Base-by-base conservation (phyloP, 2,113 vertebrate species). In the Phasianus colchicus region DNA sequence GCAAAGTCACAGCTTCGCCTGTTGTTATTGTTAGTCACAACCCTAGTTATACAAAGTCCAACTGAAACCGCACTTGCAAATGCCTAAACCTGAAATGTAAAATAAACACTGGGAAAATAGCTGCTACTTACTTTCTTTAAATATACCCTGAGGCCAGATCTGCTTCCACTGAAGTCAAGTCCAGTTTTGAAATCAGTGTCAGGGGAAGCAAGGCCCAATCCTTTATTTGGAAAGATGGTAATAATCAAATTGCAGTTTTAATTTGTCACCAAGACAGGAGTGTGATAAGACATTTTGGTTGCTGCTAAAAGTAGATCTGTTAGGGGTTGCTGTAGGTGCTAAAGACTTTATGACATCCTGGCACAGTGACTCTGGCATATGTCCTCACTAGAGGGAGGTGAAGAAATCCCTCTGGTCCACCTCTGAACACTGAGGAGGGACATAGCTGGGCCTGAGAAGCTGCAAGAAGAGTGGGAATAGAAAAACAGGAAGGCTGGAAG, bases 21-120 rank as follows among this genome's bases (percentile, higher is more conserved):
- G 90, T 89, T 91, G 74, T 92, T 92, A 48, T 17, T 90, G 77
- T 96, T 92, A 94, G 80, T 89, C 93, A 95, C 69, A 88, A 10
- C 34, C 42, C 48, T 80, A 75, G 73, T 57, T 86, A 91, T 17
- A 83, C 94, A 92, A 95, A 92, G 91, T 83, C 89, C 93, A 88
- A 45, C 43, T 87, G 76, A 95, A 94, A 95, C 79, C 79, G 75
- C 69, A 8, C 82, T 89, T 86, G 57, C 52, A 83, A 93, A 95
- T 91, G 76, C 55, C 72, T 89, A 72, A 71, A 95, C 94, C 96
- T 95, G 95, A 93, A 94, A 91, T 58, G 40, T 94, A 88, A 95
- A 95, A 91, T 75, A 95, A 95, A 94, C 93, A 93, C 50, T 38
- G 63, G 58, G 73, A 81, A 95, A 95, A 95, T 40, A 88, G 57